Conservation (phyloP, 2,888 invertebrate species). For the Bruchidius siliquastri region DNA sequence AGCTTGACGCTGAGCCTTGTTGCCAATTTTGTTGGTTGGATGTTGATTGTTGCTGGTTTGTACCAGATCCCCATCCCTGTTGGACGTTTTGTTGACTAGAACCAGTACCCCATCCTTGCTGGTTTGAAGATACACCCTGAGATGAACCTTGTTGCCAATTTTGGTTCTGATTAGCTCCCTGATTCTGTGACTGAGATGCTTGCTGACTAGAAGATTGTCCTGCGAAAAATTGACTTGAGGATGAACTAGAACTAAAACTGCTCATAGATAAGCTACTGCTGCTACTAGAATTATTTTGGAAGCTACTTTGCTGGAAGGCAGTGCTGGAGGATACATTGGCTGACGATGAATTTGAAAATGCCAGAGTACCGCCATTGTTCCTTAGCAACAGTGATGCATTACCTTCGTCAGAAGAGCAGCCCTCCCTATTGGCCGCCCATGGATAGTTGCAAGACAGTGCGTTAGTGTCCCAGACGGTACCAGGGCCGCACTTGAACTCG, state of each 20-base stretch:
- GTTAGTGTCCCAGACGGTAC: slow-evolving; percentile 72
- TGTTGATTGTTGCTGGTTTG: neutral
- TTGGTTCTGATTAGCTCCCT: too few relatives aligned
- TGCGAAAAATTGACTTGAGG: neutral
- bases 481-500: slow-evolving; percentile 69
- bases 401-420: slow-evolving; percentile 9
- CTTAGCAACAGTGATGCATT: slow-evolving; percentile 7
- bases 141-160: neutral
- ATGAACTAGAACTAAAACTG: slow-evolving; percentile 8
- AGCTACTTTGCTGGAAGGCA: slow-evolving; percentile 16
- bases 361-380: slow-evolving; percentile 1
- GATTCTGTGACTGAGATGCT: neutral
- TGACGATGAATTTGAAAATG: slow-evolving; percentile 10
- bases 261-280: slow-evolving; percentile 8
- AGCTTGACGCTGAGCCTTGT: neutral
- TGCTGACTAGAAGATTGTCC: neutral
- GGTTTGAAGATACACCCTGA: neutral
- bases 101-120: neutral
- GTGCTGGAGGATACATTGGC: slow-evolving; percentile 20
- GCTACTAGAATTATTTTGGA: slow-evolving; percentile 13
- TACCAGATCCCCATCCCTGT: neutral
- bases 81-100: neutral
- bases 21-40: neutral
- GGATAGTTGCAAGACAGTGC: slow-evolving; percentile 68
- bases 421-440: slow-evolving; percentile 53